A percentile compares a stretch with the other conserved stretches of the same genome.
These are phyloP conservation scores for Gavia stellata DNA, from an alignment of 2,113 vertebrate species.

Conservation along the genomic window DNA sequence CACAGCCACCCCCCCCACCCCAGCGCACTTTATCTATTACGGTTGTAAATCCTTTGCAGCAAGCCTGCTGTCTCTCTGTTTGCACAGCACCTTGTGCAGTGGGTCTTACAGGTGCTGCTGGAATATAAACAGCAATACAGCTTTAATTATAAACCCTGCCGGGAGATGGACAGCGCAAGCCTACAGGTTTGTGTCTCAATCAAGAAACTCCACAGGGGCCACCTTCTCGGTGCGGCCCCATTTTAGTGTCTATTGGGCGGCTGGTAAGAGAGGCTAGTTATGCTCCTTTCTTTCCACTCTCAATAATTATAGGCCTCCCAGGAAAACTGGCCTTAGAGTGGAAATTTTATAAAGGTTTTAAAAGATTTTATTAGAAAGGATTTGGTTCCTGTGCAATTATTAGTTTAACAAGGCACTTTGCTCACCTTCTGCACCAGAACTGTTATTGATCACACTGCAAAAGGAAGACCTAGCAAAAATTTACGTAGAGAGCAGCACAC, in stretches of 20 bases:
- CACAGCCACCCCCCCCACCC: neutral
- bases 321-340: constrained; percentile 11
- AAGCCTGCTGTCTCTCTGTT: constrained; percentile 1
- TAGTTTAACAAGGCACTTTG: constrained; percentile 41
- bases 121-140: constrained; percentile 11
- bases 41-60: neutral
- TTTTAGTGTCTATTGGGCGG: neutral
- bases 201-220: constrained; percentile 1
- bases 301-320: constrained; percentile 42
- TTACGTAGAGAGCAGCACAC: neutral
- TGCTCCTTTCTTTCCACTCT: neutral
- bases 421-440: neutral
- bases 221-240: neutral
- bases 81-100: constrained; percentile 9
- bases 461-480: neutral
- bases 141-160: constrained; percentile 3
- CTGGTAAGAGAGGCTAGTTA: neutral
- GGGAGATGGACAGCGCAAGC: neutral
- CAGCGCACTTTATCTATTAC: neutral
- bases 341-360: constrained; percentile 45
- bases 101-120: constrained; percentile 12
- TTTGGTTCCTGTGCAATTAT: constrained; percentile 47
- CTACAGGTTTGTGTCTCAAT: constrained; percentile 13
- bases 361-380: constrained; percentile 44
- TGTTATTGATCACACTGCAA: constrained; percentile 19